Base-by-base conservation (phyloP, 2,113 vertebrate genomes). In the Megatriorchis doriae region DNA sequence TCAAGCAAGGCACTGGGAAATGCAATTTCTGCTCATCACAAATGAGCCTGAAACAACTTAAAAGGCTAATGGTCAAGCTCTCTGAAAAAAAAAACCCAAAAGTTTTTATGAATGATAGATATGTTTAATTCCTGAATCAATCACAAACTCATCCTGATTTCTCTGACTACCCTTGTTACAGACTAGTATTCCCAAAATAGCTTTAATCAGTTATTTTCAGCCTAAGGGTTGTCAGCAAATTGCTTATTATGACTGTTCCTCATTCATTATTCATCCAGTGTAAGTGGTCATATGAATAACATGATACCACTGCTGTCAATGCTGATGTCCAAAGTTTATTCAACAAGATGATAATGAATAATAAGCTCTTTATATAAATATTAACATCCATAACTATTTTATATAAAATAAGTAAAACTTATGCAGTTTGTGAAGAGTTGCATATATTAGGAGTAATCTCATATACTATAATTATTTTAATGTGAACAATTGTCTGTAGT, bases 141-240 rank as follows among this genome's bases (percentile, higher is more conserved):
- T 77, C 82, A 86, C 25, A 90, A 92, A 95, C 9, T 71, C 59
- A 65, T 77, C 23, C 43, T 80, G 63, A 93, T 89, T 87, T 81
- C 27, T 90, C 56, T 93, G 59, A 80, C 58, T 88, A 71, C 50
- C 27, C 47, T 59, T 55, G 42, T 40, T 67, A 74, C 34, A 84
- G 20, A 78, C 81, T 61, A 81, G 22, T 91, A 89, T 91, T 86
- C 81, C 81, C 65, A 74, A 95, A 94, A 95, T 93, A 95, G 56
- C 47, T 91, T 92, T 95, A 96, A 74, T 96, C 61, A 87, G 58
- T 90, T 94, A 88, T 94, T 90, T 95, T 94, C n/a, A 68, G 79
- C 82, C 82, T 88, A 77, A 83, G 73, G 34, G n/a, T 87, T 95
- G 47, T 65, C 74, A 78, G 62, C 21, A 95, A 87, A 96, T 91